Percentiles rank a stretch among this genome's conserved stretches.
These are phyloP conservation scores for Sebastes fasciatus DNA, from an alignment of 2,113 vertebrate genomes.

Conservation along the genomic window DNA sequence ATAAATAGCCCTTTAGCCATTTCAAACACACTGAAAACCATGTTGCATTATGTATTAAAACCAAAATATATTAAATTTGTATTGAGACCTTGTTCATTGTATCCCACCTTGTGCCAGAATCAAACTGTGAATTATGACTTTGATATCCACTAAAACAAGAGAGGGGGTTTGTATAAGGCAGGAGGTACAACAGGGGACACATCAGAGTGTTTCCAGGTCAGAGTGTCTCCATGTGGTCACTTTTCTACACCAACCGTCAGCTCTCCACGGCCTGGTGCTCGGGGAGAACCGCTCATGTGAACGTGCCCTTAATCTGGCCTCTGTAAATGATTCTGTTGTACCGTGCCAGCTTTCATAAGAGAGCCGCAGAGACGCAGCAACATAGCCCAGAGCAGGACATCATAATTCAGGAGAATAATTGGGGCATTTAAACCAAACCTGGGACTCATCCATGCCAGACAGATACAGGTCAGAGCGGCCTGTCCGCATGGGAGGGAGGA, in stretches of 20 bases:
- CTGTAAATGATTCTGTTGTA: conserved; percentile 68
- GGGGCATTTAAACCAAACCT: conserved; percentile 78
- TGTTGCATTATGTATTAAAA: background rate
- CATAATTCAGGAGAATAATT: conserved; percentile 85
- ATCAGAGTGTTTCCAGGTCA: conserved; percentile 30
- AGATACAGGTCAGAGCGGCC: conserved; percentile 82
- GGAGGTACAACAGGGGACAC: background rate
- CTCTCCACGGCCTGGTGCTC: conserved; percentile 23
- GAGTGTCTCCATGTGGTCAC: conserved; percentile 10
- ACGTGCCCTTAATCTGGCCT: conserved; percentile 66
- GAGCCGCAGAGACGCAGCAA: conserved; percentile 60
- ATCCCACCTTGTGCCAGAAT: background rate
- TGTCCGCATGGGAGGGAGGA: conserved; percentile 65
- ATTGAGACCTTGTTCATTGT: background rate
- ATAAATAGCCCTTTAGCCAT: background rate
- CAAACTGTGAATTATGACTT: background rate
- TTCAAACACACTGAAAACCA: background rate
- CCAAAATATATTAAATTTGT: background rate
- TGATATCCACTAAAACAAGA: background rate
- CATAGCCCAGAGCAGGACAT: conserved; percentile 65
- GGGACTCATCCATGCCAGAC: conserved; percentile 79
- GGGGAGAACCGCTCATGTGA: conserved; percentile 48
- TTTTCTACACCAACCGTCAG: conserved; percentile 20
- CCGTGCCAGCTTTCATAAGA: conserved; percentile 71
- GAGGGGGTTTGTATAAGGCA: background rate